These are phyloP conservation scores for Pseudobourletiella spinata DNA, from an alignment of 1,140 invertebrate genomes.

Conservation along the genomic window DNA sequence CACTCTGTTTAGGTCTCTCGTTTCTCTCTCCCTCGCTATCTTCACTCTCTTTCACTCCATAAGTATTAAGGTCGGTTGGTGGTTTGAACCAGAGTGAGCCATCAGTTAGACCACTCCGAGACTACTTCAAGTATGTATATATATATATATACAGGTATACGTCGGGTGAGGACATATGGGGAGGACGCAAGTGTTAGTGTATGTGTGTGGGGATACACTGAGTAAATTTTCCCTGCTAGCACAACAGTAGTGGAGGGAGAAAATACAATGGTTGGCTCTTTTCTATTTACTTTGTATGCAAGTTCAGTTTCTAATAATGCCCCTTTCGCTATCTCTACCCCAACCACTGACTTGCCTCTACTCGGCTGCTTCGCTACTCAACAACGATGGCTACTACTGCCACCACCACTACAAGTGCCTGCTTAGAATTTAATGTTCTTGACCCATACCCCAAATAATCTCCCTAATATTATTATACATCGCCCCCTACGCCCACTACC, in stretches of 20 bases:
- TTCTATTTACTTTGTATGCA: constrained; percentile 6
- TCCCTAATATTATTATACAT: constrained; percentile 4
- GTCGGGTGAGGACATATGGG: too few relatives aligned
- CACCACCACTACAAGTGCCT: not conserved
- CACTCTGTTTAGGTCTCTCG: not conserved
- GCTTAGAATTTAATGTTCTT: constrained; percentile 7
- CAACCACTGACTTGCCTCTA: not conserved
- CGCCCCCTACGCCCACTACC: not conserved
- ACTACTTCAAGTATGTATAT: too few relatives aligned
- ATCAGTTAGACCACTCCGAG: too few relatives aligned
- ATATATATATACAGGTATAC: too few relatives aligned
- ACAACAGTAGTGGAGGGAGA: too few relatives aligned
- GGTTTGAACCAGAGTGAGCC: too few relatives aligned
- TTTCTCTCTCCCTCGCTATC: not conserved
- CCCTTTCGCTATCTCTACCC: not conserved
- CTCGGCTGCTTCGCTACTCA: not conserved
- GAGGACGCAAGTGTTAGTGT: too few relatives aligned
- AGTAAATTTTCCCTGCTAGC: too few relatives aligned
- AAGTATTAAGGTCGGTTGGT: too few relatives aligned
- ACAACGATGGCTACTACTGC: not conserved
- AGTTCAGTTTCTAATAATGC: not conserved
- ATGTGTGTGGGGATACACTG: too few relatives aligned
- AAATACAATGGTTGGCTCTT: too few relatives aligned
- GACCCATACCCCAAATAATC: constrained; percentile 6
- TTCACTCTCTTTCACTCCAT: too few relatives aligned